A percentile compares a stretch with the other conserved stretches of the same genome.
Evolutionary conservation across 1,140 invertebrate genomes (phyloP).

Genomic region (Drosophila ananassae): DNA sequence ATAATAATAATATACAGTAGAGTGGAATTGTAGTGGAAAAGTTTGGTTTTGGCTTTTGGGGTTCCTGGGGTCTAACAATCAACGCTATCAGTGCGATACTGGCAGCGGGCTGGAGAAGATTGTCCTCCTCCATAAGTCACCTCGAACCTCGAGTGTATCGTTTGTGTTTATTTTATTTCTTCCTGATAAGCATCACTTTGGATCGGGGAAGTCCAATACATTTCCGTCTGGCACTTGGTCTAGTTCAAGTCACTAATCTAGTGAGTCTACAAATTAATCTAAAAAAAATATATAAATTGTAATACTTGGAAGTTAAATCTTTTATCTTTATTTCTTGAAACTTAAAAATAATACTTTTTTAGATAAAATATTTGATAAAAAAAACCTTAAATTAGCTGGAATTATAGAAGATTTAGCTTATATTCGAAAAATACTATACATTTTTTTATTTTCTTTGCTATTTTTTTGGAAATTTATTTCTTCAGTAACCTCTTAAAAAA

Average conservation of each 20-base stretch:
- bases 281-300: background rate
- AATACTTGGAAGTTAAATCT: background rate
- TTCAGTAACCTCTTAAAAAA: too few relatives aligned
- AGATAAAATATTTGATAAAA: background rate
- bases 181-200: slow-evolving; percentile 15
- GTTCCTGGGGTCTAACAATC: slow-evolving; percentile 6
- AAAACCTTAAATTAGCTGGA: too few relatives aligned
- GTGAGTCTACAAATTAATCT: background rate
- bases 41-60: slow-evolving; percentile 8
- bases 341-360: background rate
- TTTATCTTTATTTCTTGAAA: too few relatives aligned
- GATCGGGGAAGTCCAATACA: slow-evolving; percentile 8
- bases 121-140: slow-evolving; percentile 11
- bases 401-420: too few relatives aligned
- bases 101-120: slow-evolving; percentile 15
- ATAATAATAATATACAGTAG: background rate
- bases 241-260: background rate
- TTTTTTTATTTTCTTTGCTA: too few relatives aligned
- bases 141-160: slow-evolving; percentile 9
- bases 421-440: too few relatives aligned
- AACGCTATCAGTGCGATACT: slow-evolving; percentile 30
- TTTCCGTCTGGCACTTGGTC: background rate
- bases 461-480: too few relatives aligned
- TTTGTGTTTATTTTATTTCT: background rate
- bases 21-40: slow-evolving; percentile 37